Evolutionary conservation across 2,113 vertebrate genomes (phyloP), one percentile per base, ranked within the genome.

Genomic region (Tachycineta bicolor): DNA sequence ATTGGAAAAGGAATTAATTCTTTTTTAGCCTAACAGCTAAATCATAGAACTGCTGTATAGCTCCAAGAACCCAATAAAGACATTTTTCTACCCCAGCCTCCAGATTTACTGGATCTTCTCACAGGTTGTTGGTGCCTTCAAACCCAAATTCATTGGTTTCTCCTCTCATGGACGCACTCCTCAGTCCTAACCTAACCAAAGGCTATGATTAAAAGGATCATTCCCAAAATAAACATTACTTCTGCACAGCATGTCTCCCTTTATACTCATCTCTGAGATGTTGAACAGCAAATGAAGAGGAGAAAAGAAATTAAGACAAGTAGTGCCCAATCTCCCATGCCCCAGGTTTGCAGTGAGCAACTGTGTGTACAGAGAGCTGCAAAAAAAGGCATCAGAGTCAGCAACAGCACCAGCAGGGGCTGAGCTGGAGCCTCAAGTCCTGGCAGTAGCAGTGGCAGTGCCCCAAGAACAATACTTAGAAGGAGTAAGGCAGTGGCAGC

Each of bases 391-490:
- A 58, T 19, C 55, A 2, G 34, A 90, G 84, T 41, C 94, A 95
- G 86, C 69, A 91, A 46, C 3, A 76, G 84, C 86, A 83, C 28
- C 86, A 92, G 74, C 43, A 77, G 77, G n/a, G 69, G 81, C 83
- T 52, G 87, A 78, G 83, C 84, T 91, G 74, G 68, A 79, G 87
- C 77, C 81, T 83, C 65, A 17, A 7, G n/a, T 49, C 55, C 83
- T 90, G 81, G 78, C 94, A 95, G 89, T 29, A 94, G 91, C 83
- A 58, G 74, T 93, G 77, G 84, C 95, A 90, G 69, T 12, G 79
- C 79, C 88, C 87, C 94, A 97, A 77, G 50, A 96, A 58, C 78
- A 95, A 70, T 41, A 70, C 34, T 63, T 5, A 1, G 37, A 50
- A 80, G 37, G 94, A 90, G n/a, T 11, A 53, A 80, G 58, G 56